A percentile compares a stretch with the other conserved stretches of the same genome.
phyloP scores from a whole-genome alignment of 2,888 invertebrate species.

The Trissolcus brochymenae region DNA sequence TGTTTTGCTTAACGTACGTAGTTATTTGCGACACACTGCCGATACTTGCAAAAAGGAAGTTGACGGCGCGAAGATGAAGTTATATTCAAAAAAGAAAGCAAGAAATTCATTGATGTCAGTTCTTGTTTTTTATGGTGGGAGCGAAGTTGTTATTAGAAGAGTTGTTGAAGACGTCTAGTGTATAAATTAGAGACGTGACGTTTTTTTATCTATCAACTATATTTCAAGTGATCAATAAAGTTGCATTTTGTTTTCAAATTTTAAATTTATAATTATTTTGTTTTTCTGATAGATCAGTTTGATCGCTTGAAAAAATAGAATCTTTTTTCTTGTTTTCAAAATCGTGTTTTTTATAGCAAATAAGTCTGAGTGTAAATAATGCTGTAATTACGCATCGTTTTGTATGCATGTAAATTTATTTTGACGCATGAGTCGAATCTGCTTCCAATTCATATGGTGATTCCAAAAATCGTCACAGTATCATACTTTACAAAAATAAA shows the following conservation, averaged over 20 bases:
- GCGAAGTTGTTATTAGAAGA: slow-evolving; percentile 38
- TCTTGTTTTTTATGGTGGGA: slow-evolving; percentile 44
- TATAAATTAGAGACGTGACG: slow-evolving; percentile 23
- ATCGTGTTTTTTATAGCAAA: slow-evolving; percentile 5
- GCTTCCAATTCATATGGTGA: slow-evolving; percentile 31
- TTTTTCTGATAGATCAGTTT: background rate
- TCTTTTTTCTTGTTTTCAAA: background rate
- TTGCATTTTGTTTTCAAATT: background rate
- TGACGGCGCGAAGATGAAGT: slow-evolving; percentile 24
- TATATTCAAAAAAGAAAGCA: slow-evolving; percentile 17
- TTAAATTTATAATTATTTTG: background rate
- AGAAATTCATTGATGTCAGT: slow-evolving; percentile 34
- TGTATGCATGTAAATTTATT: slow-evolving; percentile 47
- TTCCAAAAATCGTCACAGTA: background rate
- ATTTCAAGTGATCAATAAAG: background rate
- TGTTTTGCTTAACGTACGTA: slow-evolving; percentile 43
- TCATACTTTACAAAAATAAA: background rate
- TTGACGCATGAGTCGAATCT: slow-evolving; percentile 22
- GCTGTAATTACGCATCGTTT: slow-evolving; percentile 37
- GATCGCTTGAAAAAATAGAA: background rate
- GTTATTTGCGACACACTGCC: slow-evolving; percentile 42
- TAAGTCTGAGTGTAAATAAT: slow-evolving; percentile 37
- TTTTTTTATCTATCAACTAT: slow-evolving; percentile 6
- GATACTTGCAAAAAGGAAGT: slow-evolving; percentile 37
- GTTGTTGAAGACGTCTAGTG: slow-evolving; percentile 54